Evolutionary conservation across 2,797 vertebrate genomes (phyloP), one percentile per base, ranked within the genome.

Genomic region (Pelodytes ibericus): DNA sequence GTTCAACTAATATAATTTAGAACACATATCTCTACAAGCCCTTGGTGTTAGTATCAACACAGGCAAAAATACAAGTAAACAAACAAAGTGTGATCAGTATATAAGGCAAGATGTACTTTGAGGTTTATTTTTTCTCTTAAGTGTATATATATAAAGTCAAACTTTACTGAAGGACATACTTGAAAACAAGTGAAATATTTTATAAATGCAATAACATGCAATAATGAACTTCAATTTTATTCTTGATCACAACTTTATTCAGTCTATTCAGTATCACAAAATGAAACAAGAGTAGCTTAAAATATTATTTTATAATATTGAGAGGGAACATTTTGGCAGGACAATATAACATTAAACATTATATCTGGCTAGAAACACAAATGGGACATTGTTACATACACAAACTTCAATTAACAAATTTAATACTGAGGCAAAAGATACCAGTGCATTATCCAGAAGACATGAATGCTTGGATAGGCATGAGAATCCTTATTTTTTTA

Each of bases 401-500:
- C 1, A 62, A 25, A 5, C 22, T 36, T 41, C 49, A 7, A 53
- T 25, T 64, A 26, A 39, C 11, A 41, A 16, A 47, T 15, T 27
- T 27, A 66, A 15, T 4, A 27, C 41, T 18, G 15, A 29, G 15
- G 41, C 39, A 66, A 18, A n/a, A 27, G 63, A 66, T 18, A 63
- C 61, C 24, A 8, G n/a, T 16, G n/a, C 24, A 49, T 9, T 36
- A 66, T 47, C 15, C 25, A 67, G 7, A n/a, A 30, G 44, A 31
- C 8, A 2, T 13, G 41, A 53, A 67, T 53, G 49, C 64, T 22
- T 71, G 49, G 58, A 39, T 15, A 9, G 11, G 6, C 58, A 31
- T 41, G 47, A 67, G 44, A 47, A 51, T 59, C 22, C 26, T 75
- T 41, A 20, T 41, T 58, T 71, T n/a, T 59, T 26, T 44, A 36